Percentiles rank a stretch among this genome's conserved stretches.
Conservation (phyloP, 1,140 invertebrate species). For the Zaprionus lachaisei region DNA sequence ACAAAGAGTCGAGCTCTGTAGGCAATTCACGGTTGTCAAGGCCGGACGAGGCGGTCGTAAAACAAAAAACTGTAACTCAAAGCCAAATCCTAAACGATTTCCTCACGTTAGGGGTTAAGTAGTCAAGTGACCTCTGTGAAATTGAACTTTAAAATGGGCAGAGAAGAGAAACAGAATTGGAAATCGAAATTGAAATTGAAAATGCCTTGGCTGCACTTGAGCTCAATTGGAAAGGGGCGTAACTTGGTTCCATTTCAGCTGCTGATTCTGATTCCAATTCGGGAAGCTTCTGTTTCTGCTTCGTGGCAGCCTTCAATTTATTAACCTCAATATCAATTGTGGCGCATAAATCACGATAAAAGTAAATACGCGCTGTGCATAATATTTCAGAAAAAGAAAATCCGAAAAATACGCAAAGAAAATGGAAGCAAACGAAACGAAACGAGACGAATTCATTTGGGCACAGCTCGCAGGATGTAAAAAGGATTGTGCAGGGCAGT, state of each 20-base stretch:
- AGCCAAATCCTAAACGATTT: constrained; percentile 6
- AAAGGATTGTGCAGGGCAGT: constrained; percentile 79
- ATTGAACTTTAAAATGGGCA: constrained; percentile 54
- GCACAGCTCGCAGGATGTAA: constrained; percentile 68
- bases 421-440: constrained; percentile 27
- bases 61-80: constrained; percentile 25
- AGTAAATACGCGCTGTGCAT: constrained; percentile 78
- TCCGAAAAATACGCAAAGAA: constrained; percentile 20
- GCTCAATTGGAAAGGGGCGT: constrained; percentile 69
- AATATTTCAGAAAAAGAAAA: constrained; percentile 55
- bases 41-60: constrained; percentile 56
- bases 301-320: constrained; percentile 73
- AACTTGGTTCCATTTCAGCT: constrained; percentile 3
- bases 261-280: constrained; percentile 5
- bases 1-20: constrained; percentile 26
- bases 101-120: constrained; percentile 57
- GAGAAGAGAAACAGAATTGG: neutral
- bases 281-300: constrained; percentile 36
- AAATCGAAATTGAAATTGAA: constrained; percentile 36
- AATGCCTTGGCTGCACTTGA: constrained; percentile 72
- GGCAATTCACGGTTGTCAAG: constrained; percentile 40
- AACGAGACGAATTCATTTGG: constrained; percentile 76
- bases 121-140: constrained; percentile 63
- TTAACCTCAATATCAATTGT: constrained; percentile 82
- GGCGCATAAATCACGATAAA: constrained; percentile 79